Conservation (phyloP, 2,888 invertebrate genomes). For the Volucella bombylans region DNA sequence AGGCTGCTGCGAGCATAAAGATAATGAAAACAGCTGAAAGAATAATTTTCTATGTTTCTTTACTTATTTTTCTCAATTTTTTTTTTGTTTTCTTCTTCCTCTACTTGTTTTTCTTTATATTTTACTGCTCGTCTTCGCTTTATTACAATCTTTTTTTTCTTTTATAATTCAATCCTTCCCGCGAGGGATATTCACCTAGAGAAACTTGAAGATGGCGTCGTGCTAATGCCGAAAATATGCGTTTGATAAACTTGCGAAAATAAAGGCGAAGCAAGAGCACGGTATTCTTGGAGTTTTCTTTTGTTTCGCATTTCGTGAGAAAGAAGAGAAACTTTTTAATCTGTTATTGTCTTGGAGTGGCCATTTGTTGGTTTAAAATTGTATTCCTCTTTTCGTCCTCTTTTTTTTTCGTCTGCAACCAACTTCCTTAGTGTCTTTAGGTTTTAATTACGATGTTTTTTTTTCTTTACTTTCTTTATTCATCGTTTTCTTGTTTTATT, state of each 20-base stretch:
- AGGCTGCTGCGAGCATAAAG: slow-evolving; percentile 48
- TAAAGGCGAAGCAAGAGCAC: not conserved
- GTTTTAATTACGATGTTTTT: slow-evolving; percentile 42
- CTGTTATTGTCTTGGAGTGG: slow-evolving; percentile 66
- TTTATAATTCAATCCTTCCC: slow-evolving; percentile 67
- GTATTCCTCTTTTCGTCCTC: slow-evolving; percentile 4
- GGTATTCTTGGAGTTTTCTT: slow-evolving; percentile 25
- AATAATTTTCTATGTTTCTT: slow-evolving; percentile 46
- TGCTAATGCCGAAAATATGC: slow-evolving; percentile 62
- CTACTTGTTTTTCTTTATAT: not conserved
- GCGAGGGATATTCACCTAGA: slow-evolving; percentile 51
- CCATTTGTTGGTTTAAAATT: slow-evolving; percentile 62
- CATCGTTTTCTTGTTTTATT: slow-evolving; percentile 26
- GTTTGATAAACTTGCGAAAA: slow-evolving; percentile 48
- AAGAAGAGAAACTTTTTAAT: slow-evolving; percentile 61
- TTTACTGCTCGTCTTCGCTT: slow-evolving; percentile 4
- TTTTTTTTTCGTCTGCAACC: slow-evolving; percentile 3
- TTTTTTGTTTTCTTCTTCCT: not conserved
- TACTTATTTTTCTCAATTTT: slow-evolving; percentile 9
- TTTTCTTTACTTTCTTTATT: slow-evolving; percentile 36
- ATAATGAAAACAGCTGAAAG: slow-evolving; percentile 62
- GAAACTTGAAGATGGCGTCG: slow-evolving; percentile 23
- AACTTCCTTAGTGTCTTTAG: slow-evolving; percentile 26
- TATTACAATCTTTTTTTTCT: not conserved
- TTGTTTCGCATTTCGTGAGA: slow-evolving; percentile 34